Evolutionary conservation across 2,888 invertebrate species (phyloP), one percentile per base, ranked within the genome.

Genomic region (Leptopilina myrica): DNA sequence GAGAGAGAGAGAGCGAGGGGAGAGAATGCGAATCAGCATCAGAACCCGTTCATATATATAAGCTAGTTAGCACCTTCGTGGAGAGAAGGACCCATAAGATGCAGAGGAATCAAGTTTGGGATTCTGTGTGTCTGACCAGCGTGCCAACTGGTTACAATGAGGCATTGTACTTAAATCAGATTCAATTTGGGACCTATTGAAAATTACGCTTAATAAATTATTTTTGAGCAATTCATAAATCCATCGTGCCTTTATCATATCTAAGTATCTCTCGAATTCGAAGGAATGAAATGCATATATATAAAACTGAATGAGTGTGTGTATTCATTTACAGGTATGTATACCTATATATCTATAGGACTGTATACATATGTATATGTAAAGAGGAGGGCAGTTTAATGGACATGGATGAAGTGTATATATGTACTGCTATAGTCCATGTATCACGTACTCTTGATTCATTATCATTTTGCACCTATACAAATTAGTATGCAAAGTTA

Each of bases 191-290:
- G 87, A 81, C 90, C 90, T 90, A 91, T 91, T 91, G 91, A 91
- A 91, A 91, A 91, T 91, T 91, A 91, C 90, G 90, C 89, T 91
- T 91, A 91, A 91, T 91, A 91, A 91, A 91, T 91, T 91, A 91
- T 91, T 91, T 90, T 91, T 90, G 88, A 90, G 89, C 90, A 91
- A 91, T 91, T 91, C 91, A 91, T 91, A 91, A 91, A 91, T 91
- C 89, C 88, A 85, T 80, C 85, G 83, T 79, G 83, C 69, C 40
- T 43, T 15, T 49, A 49, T 49, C 49, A 49, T 46, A 14, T 26
- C 4, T 3, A 14, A 49, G 67, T 49, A 69, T 12, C 62, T 76
- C 76, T 62, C 62, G 62, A 59, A 56, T 75, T 59, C 26, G 12
- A 56, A 56, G 56, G 75, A 56, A 66, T 62, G 76, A 65, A 77